Evolutionary conservation across 2,888 invertebrate species (phyloP), one percentile per base, ranked within the genome.

Genomic region (Chrysomela aeneicollis): DNA sequence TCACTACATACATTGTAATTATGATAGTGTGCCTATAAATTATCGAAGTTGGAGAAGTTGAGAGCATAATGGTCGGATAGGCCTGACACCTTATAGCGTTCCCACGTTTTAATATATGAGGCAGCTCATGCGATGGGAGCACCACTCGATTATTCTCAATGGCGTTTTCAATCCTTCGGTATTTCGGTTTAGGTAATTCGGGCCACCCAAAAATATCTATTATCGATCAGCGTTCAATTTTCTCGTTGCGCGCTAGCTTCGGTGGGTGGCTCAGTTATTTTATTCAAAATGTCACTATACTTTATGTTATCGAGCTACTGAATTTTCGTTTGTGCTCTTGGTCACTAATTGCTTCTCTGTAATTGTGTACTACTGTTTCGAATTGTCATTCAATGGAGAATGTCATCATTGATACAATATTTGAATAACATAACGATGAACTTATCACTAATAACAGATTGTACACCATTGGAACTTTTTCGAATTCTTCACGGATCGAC

Each of bases 41-140:
- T 63, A 62, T 51, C 19, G 26, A 51, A 58, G 62, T 57, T 51
- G 50, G 54, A 64, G 67, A 67, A 67, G 64, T 67, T 26, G 64
- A 63, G 67, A 67, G 67, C 59, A 55, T 57, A 64, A 61, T 67
- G 64, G 61, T 64, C 60, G 63, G 53, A 53, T 59, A 64, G 64
- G 57, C 49, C 61, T 63, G 59, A 22, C 69, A 70, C 62, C 71
- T 72, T 69, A 74, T 73, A 70, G 64, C 60, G 68, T 73, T 74
- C 74, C 70, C 74, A 74, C 74, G 71, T 69, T 71, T 69, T 69
- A 68, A 73, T 69, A 32, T n/a, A 30, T 19, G 18, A 12, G 19
- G 46, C 57, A 17, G 22, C 30, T 30, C 21, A 15, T 55, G 18
- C 37, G 30, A 46, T 47, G 46, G 30, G 46, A 46, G 57, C 46